Evolutionary conservation across 2,797 vertebrate species (phyloP).

Genomic region (Myotis myotis): DNA sequence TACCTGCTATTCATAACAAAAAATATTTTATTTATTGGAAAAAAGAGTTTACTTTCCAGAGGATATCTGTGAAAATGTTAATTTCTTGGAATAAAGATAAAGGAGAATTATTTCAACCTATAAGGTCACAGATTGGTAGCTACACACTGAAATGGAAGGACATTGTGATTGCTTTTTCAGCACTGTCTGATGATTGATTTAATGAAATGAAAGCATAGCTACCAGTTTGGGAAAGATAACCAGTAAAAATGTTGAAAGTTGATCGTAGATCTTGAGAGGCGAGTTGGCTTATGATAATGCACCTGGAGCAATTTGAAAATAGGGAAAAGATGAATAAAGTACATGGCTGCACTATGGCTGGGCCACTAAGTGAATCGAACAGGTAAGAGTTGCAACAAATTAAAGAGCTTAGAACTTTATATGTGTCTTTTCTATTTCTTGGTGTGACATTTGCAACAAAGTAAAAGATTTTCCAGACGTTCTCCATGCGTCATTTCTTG

Average conservation of each 20-base stretch:
- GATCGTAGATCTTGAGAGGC: constrained; percentile 16
- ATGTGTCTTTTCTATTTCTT: background rate
- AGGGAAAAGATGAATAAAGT: constrained; percentile 17
- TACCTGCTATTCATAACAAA: background rate
- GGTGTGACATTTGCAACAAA: background rate
- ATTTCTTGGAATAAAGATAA: background rate
- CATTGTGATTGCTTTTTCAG: background rate
- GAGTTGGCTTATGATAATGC: background rate
- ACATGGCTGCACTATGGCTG: background rate
- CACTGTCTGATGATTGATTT: background rate
- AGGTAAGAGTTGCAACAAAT: background rate
- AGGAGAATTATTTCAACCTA: background rate
- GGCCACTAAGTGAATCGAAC: background rate
- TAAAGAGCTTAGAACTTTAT: background rate
- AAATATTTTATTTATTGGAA: constrained; percentile 24
- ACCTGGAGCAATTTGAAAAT: background rate
- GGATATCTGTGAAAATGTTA: background rate
- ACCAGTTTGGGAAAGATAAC: background rate
- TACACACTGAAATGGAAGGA: background rate
- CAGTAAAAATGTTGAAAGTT: background rate
- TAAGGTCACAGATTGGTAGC: background rate
- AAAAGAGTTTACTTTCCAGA: constrained; percentile 11
- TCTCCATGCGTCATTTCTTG: constrained; percentile 18
- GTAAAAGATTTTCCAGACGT: background rate
- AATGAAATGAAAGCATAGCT: background rate